Evolutionary conservation across 2,888 invertebrate genomes (phyloP).

Genomic region (Mythimna lalbum): DNA sequence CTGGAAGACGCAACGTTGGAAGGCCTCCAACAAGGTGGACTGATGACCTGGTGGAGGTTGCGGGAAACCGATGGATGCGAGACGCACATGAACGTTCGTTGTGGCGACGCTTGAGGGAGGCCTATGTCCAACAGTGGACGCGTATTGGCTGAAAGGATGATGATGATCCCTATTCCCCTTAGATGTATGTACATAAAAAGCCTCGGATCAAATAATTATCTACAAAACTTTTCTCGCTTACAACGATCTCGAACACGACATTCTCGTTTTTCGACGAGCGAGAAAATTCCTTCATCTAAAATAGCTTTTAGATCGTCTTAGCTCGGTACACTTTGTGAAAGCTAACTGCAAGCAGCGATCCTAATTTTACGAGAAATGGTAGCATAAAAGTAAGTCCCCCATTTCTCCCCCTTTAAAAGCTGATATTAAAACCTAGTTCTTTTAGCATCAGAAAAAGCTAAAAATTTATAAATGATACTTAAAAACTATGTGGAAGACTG

Average conservation of each 20-base stretch:
- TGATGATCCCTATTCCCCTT: no score
- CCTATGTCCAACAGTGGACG: no score
- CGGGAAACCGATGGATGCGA: no score
- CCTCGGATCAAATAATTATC: no score
- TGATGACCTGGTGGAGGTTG: no score
- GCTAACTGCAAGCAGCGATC: constrained; percentile 12
- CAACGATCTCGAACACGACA: background rate
- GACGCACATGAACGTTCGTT: no score
- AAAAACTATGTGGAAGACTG: constrained; percentile 3
- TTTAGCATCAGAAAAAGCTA: constrained; percentile 26
- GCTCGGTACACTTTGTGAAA: constrained; percentile 9
- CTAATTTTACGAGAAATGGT: constrained; percentile 26
- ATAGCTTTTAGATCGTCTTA: background rate
- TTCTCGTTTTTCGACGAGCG: background rate
- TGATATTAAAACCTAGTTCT: constrained; percentile 31
- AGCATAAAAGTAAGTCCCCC: constrained; percentile 13
- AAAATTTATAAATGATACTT: constrained; percentile 6
- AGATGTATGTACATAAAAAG: no score
- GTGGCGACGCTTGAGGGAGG: no score
- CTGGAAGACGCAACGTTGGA: no score
- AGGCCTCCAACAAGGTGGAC: no score
- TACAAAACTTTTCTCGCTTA: no score
- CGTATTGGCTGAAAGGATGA: no score
- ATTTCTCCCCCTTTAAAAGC: constrained; percentile 8
- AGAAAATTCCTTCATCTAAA: constrained; percentile 6